Evolutionary conservation across 2,888 invertebrate species (phyloP).

Genomic region (Drosophila robusta): DNA sequence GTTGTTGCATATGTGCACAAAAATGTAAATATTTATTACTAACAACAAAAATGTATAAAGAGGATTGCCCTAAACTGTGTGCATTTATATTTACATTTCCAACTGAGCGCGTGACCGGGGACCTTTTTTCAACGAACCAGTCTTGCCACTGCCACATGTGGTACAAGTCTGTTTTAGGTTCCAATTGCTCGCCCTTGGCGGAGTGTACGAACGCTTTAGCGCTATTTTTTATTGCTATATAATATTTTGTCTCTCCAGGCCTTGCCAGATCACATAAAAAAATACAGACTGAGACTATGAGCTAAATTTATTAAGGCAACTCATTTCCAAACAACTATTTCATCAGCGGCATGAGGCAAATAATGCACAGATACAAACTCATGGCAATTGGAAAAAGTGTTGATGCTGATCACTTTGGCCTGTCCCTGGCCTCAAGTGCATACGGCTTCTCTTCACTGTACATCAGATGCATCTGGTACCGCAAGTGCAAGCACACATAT

Average conservation of each 20-base stretch:
- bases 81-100: conserved; percentile 44
- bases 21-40: conserved; percentile 33
- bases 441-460: conserved; percentile 19
- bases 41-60: conserved; percentile 15
- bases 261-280: conserved; percentile 39
- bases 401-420: conserved; percentile 65
- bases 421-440: conserved; percentile 63
- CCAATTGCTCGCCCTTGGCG: conserved; percentile 26
- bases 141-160: conserved; percentile 83
- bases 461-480: conserved; percentile 17
- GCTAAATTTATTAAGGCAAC: conserved; percentile 77
- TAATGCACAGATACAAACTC: conserved; percentile 36
- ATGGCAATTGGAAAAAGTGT: conserved; percentile 49
- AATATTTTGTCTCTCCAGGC: conserved; percentile 41
- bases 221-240: conserved; percentile 81
- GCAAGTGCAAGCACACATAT: conserved; percentile 6
- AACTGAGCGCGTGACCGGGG: conserved; percentile 72
- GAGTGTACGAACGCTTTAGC: conserved; percentile 73
- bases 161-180: conserved; percentile 78
- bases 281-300: conserved; percentile 58
- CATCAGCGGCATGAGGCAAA: conserved; percentile 60
- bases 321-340: conserved; percentile 64
- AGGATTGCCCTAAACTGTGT: conserved; percentile 30
- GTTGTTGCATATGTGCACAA: conserved; percentile 19
- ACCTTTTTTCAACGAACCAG: conserved; percentile 63